phyloP scores from a whole-genome alignment of 2,888 invertebrate species.

The Phortica magna region DNA sequence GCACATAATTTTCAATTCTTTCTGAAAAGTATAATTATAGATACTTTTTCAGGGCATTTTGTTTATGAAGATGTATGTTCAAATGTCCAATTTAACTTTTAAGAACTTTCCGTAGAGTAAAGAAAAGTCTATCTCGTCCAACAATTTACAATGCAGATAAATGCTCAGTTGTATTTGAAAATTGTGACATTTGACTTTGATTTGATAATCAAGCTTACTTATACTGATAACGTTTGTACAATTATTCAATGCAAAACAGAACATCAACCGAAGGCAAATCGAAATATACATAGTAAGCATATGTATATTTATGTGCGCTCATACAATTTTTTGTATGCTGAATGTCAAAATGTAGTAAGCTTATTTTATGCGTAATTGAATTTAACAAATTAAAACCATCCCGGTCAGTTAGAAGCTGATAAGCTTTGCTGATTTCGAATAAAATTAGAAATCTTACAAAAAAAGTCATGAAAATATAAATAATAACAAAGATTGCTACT shows the following conservation, averaged over 20 bases:
- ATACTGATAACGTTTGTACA: constrained; percentile 6
- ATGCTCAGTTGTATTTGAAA: neutral
- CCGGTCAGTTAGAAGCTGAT: constrained; percentile 55
- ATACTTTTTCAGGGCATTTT: too few species aligned
- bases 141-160: neutral
- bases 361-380: constrained; percentile 75
- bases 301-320: too few species aligned
- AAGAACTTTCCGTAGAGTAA: neutral
- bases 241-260: constrained; percentile 5
- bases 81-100: neutral
- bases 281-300: neutral
- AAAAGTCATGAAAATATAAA: neutral
- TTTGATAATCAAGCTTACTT: neutral
- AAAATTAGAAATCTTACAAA: neutral
- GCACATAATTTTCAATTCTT: too few species aligned
- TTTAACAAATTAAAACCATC: constrained; percentile 68
- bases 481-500: neutral
- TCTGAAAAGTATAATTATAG: too few species aligned
- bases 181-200: neutral
- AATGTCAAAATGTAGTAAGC: constrained; percentile 73
- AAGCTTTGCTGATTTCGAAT: constrained; percentile 38
- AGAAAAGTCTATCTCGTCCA: neutral
- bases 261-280: neutral
- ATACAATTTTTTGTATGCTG: constrained; percentile 41
- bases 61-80: too few species aligned